A percentile compares a stretch with the other conserved stretches of the same genome.
These are phyloP conservation scores for Vireo griseus DNA, from an alignment of 2,797 vertebrate species.

Conservation along the genomic window DNA sequence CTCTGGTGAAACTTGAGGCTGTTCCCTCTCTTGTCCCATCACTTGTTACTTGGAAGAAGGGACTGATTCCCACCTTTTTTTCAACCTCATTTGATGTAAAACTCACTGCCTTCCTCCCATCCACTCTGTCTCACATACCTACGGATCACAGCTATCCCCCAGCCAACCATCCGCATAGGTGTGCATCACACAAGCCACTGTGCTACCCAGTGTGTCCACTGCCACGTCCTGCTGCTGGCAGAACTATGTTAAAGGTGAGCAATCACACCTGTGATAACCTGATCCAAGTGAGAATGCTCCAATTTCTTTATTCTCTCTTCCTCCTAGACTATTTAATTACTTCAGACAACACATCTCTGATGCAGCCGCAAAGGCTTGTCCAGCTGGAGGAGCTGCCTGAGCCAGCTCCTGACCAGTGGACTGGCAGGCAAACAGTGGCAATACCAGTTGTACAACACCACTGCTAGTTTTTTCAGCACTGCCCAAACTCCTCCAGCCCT, in stretches of 20 bases:
- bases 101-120: not conserved
- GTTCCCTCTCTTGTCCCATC: not conserved
- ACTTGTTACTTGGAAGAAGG: not conserved
- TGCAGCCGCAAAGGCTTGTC: not conserved
- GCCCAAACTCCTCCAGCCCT: not conserved
- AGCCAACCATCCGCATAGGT: not conserved
- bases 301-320: not conserved
- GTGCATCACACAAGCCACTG: not conserved
- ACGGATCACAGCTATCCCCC: not conserved
- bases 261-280: not conserved
- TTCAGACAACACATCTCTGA: not conserved
- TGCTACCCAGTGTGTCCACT: fast-evolving
- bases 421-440: not conserved
- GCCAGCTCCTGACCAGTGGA: fast-evolving
- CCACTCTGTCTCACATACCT: not conserved
- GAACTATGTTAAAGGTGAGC: not conserved
- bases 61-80: not conserved
- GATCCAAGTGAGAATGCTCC: fast-evolving
- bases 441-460: fast-evolving
- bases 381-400: not conserved
- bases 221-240: not conserved
- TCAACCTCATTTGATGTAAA: not conserved
- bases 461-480: not conserved
- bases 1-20: not conserved
- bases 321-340: not conserved